Base-by-base conservation (phyloP, 2,888 invertebrate genomes). In the Archips crataeganus region DNA sequence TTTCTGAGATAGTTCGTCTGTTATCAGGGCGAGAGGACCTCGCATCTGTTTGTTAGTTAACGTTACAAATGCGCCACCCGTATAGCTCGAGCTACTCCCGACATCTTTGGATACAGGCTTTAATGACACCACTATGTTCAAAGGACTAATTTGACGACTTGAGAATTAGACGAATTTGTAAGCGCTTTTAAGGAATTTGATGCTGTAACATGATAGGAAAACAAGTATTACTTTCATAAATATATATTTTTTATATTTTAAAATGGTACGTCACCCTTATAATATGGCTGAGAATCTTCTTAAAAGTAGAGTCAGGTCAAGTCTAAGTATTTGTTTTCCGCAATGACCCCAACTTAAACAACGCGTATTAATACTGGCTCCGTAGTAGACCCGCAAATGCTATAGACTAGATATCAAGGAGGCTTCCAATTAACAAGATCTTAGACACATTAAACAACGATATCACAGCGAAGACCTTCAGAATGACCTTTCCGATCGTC, bases 21-120 rank as follows among this genome's bases (percentile, higher is more conserved):
- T 92, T 94, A 93, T 93, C 94, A 87, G 65, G 82, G 77, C 75
- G 76, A 74, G 74, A 76, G 79, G 78, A 75, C 84, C 90, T 88
- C 87, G 90, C 90, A 93, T 93, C 93, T 92, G 92, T 92, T 92
- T 90, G 90, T 89, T 88, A 85, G 90, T 89, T 88, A 85, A 81
- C 82, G 79, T 75, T 74, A 78, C 81, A 80, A 83, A 84, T 82
- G 89, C 78, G 87, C 94, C 94, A 93, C 94, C 93, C 93, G 88
- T 87, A 84, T 77, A 79, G 88, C 85, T 87, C 84, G 86, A 81
- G 82, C 80, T 79, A 83, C 83, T 79, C 78, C 79, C 79, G 77
- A 78, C 78, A 79, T 83, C 71, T 66, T 45, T n/a, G 61, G 54
- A 62, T 51, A 54, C 61, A 32, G 47, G 61, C 49, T 66, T 63